Base-by-base conservation (phyloP, 1,140 invertebrate genomes). In the Atta texana region DNA sequence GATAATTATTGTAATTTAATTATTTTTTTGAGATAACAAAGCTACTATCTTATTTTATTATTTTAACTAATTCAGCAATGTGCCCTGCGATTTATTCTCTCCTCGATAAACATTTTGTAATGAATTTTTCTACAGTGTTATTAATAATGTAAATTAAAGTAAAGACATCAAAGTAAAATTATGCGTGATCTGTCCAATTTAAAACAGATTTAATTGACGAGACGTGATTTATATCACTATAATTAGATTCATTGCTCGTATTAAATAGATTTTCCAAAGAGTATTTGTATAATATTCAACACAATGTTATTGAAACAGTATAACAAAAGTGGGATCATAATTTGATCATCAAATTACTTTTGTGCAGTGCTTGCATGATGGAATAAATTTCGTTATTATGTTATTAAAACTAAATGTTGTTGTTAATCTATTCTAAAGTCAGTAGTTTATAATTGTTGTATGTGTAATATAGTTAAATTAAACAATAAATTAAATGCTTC, bases 111-210 rank as follows among this genome's bases (percentile, higher is more conserved):
- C 21, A 1, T 55, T 57, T 74, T 3, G 18, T n/a, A 59, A 61
- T 1, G 0, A 71, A 63, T 63, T 72, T 82, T 61, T 72, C 14
- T 44, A 16, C 3, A 31, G 16, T 49, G 16, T 34, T 49, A 39
- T 28, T 71, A 34, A 75, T 84, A 21, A 82, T 14, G 18, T 16
- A 49, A 61, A 81, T 81, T 68, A 81, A 84, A n/a, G n/a, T n/a
- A n/a, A n/a, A n/a, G 39, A 18, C 80, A 49, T 59, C 55, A 61
- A 61, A 61, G 80, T 61, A 14, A 3, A 34, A 75, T 74, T 31
- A 49, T 18, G 28, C 18, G 14, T 24, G 49, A 57, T 84, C 14
- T 5, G 71, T 72, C 16, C 57, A 12, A 61, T 82, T 74, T 72
- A 34, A 81, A 72, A 8, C 39, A 28, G 24, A 84, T 84, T 75